Percentiles rank a stretch among this genome's conserved stretches.
Evolutionary conservation across 1,140 invertebrate species (phyloP).

Genomic region (Micrasema longulum): DNA sequence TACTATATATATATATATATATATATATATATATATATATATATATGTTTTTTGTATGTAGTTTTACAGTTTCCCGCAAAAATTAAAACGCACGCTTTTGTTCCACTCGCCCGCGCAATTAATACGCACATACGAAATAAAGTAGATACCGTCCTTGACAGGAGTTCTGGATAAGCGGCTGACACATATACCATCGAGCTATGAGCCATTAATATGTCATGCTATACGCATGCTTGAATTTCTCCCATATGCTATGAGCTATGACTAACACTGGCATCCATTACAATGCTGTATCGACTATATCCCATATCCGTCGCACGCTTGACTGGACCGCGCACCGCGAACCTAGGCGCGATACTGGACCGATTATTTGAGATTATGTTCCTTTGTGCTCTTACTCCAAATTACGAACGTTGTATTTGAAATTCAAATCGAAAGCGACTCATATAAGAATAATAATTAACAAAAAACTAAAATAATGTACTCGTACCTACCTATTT

Average conservation of each 20-base stretch:
- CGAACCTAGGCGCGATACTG: constrained; percentile 13
- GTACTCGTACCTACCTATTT: no score
- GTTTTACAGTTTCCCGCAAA: not conserved
- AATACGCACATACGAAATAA: not conserved
- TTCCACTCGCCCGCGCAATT: constrained; percentile 10
- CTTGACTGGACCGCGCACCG: not conserved
- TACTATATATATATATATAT: no score
- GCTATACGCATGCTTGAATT: constrained; percentile 48
- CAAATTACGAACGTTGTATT: no score
- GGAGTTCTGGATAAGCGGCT: constrained; percentile 40
- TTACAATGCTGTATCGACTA: constrained; percentile 33
- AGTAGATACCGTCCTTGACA: constrained; percentile 19
- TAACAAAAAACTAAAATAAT: no score
- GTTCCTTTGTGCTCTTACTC: not conserved
- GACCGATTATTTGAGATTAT: constrained; percentile 18
- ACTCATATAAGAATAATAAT: no score
- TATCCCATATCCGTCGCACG: constrained; percentile 31
- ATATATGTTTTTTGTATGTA: no score
- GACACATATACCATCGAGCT: constrained; percentile 43
- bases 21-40: no score
- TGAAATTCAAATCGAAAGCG: no score
- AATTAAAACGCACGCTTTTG: not conserved
- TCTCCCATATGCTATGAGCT: no score
- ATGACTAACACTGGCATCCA: constrained; percentile 41
- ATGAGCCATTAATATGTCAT: constrained; percentile 41